Percentiles rank a stretch among this genome's conserved stretches.
phyloP scores from a whole-genome alignment of 1,140 invertebrate species.

The Portunus trituberculatus region DNA sequence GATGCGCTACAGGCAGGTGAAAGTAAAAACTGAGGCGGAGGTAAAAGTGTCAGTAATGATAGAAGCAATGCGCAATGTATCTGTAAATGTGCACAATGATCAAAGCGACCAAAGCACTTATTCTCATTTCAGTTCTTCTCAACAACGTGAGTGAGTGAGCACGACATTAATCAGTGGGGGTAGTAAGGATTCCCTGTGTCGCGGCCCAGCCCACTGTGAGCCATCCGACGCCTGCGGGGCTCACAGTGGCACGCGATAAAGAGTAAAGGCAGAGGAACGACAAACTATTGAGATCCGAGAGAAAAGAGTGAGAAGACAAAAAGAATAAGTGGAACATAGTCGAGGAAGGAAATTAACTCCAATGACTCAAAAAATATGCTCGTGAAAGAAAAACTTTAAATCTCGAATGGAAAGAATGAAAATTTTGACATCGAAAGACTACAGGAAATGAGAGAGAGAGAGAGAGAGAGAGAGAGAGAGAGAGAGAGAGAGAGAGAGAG shows the following conservation, averaged over 20 bases:
- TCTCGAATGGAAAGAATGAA: neutral
- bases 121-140: no score
- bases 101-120: no score
- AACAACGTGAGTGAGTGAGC: neutral
- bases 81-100: no score
- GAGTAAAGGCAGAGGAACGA: neutral
- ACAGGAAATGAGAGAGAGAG: constrained; percentile 44
- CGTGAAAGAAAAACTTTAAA: neutral
- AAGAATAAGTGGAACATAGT: neutral
- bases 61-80: no score
- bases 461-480: constrained; percentile 49
- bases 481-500: constrained; percentile 40
- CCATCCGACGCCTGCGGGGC: neutral
- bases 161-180: neutral
- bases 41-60: no score
- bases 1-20: no score
- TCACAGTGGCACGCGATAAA: neutral
- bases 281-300: neutral
- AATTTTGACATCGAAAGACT: neutral
- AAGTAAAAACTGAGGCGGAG: no score
- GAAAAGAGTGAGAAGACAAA: neutral
- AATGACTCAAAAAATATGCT: neutral
- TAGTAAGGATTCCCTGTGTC: neutral
- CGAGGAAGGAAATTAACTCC: constrained; percentile 20
- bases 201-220: neutral